Conservation (phyloP, 2,113 vertebrate genomes). For the Nibea coibor region DNA sequence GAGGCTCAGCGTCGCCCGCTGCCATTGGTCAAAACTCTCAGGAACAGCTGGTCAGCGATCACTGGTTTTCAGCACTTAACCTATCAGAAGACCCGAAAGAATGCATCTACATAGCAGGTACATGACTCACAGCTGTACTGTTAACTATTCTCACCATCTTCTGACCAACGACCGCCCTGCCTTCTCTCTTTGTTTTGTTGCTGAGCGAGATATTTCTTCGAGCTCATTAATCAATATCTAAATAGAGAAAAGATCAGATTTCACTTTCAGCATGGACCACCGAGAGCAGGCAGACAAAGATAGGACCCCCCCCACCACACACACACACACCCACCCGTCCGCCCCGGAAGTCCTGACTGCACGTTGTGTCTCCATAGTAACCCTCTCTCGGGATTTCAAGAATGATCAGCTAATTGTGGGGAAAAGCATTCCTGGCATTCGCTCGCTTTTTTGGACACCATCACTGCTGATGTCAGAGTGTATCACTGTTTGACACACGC, state of each 20-base stretch:
- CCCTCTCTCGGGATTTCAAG: constrained; percentile 35
- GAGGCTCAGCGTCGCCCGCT: constrained; percentile 38
- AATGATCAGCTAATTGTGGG: constrained; percentile 50
- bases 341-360: constrained; percentile 22
- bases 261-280: constrained; percentile 36
- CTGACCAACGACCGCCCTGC: no score
- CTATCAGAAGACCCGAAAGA: constrained; percentile 69
- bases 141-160: neutral
- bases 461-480: constrained; percentile 3
- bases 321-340: no score
- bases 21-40: constrained; percentile 79
- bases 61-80: constrained; percentile 77
- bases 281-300: constrained; percentile 47
- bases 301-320: neutral
- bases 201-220: constrained; percentile 20
- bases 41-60: constrained; percentile 81
- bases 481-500: constrained; percentile 1
- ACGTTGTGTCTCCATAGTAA: constrained; percentile 56
- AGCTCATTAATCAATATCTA: constrained; percentile 46
- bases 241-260: constrained; percentile 64
- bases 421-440: constrained; percentile 51
- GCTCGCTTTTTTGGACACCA: constrained; percentile 1
- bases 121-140: neutral
- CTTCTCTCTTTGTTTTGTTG: constrained; percentile 18
- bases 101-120: constrained; percentile 80